Base-by-base conservation (phyloP, 1,140 invertebrate species). In the Sinella curviseta region DNA sequence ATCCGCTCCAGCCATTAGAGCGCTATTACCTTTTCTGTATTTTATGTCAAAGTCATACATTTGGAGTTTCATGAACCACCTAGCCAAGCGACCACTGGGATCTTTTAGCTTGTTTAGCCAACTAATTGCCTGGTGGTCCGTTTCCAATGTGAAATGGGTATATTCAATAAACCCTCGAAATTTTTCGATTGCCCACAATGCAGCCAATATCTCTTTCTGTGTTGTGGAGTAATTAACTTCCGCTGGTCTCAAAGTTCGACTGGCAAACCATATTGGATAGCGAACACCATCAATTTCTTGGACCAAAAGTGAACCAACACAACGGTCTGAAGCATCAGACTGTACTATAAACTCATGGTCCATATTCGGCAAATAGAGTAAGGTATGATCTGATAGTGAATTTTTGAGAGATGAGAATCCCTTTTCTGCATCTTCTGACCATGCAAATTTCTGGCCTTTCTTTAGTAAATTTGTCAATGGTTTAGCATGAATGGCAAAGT, bases 101-200 rank as follows among this genome's bases (percentile, higher is more conserved):
- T 77, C 31, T 33, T 75, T 81, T 0, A 80, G 55, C 4, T 20
- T 26, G 3, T 55, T 34, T 1, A 80, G 24, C 75, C 75, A 80
- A 0, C 24, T 31, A 26, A 80, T 24, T 0, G 75, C 75, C 17
- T 26, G 65, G 34, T 79, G 84, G 77, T 87, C 84, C 20, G 84
- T 85, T 31, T 87, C 81, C 1, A 88, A 79, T 3, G 78, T 80
- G 78, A 89, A 89, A 39, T 84, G 36, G 8, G 83, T 67, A 1
- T 85, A 77, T 73, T 73, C 84, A 1, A 89, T 67, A 83, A 88
- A 90, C 4, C 84, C 82, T 73, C 86, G 79, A 79, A 89, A 89
- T 74, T 87, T 86, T 79, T 87, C 82, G 34, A 87, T 83, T 4
- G 84, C 84, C 83, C 83, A 87, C 8, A 87, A 82, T 26, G 88